phyloP scores from a whole-genome alignment of 1,140 invertebrate genomes.

The Oscheius sp. region DNA sequence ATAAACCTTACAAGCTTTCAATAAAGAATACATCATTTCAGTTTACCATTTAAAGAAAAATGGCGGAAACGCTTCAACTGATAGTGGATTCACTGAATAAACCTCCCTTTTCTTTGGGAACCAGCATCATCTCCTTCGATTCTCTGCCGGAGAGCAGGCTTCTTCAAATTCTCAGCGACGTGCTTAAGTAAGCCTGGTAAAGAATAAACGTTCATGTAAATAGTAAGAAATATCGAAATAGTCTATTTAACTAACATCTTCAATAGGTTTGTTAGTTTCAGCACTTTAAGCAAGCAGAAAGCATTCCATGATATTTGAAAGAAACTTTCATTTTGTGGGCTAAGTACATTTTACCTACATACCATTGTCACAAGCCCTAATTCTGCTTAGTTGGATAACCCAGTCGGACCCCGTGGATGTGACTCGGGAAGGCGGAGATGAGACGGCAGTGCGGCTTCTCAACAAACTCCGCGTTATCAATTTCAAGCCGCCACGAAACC shows the following conservation, averaged over 20 bases:
- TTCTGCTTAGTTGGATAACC: constrained; percentile 10
- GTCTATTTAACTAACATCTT: background rate
- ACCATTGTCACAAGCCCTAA: background rate
- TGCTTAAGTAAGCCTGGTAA: background rate
- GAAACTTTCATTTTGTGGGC: background rate
- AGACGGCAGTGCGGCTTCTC: background rate
- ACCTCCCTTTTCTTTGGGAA: background rate
- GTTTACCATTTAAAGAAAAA: background rate
- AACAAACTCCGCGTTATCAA: background rate
- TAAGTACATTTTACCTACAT: background rate
- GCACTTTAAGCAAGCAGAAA: background rate
- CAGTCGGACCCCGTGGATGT: background rate
- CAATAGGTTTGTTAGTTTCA: too few relatives aligned
- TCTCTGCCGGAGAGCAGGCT: background rate
- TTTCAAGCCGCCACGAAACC: constrained; percentile 1
- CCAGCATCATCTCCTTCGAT: background rate
- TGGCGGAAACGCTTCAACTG: background rate
- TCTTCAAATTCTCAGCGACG: constrained; percentile 12
- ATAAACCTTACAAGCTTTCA: background rate
- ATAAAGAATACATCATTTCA: background rate
- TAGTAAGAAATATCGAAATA: background rate
- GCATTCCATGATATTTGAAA: background rate
- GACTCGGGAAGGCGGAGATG: background rate
- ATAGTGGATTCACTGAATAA: constrained; percentile 6
- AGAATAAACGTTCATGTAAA: background rate